Base-by-base conservation (phyloP, 2,113 vertebrate species). In the Actenoides lindsayi region DNA sequence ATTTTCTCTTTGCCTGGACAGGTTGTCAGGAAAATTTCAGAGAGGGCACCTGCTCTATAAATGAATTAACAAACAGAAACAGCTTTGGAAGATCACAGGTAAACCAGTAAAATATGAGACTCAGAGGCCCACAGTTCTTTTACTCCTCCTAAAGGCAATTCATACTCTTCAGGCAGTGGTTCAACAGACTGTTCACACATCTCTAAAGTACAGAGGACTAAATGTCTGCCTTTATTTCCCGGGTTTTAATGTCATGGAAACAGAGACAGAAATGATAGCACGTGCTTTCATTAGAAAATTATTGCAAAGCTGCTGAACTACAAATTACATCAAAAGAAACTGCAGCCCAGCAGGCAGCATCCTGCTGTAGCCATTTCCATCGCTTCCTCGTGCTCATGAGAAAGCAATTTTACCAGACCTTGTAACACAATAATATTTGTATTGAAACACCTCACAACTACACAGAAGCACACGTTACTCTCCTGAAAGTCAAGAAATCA, bases 211-310 rank as follows among this genome's bases (percentile, higher is more conserved):
- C 0, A 37, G 46, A 93, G 75, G 31, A 92, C 68, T 86, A 91
- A 90, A 96, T 54, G 39, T 25, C 62, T 87, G 75, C 53, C 90
- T 95, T 93, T 95, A 89, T 90, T 81, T 92, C 83, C 73, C 39
- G 39, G 42, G 68, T 51, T 87, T 96, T 70, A 91, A 81, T 56
- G 53, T 35, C 79, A 56, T 1, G 33, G 79, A 51, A 94, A 90
- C 46, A 90, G 59, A 69, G 41, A 54, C 2, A 75, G 69, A 87
- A 88, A 80, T 11, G 33, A 73, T 5, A 57, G 74, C 1, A 18
- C 14, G 67, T 18, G 53, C 63, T 94, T 93, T 86, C 83, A 81
- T 46, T 81, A 63, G 33, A 35, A 93, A 90, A 74, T 70, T 81
- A 75, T 28, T 60, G 92, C 74, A 83, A 83, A 83, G 74, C 46